Percentiles rank a stretch among this genome's conserved stretches.
Evolutionary conservation across 2,113 vertebrate genomes (phyloP).

Genomic region (Rhynchomys soricoides): DNA sequence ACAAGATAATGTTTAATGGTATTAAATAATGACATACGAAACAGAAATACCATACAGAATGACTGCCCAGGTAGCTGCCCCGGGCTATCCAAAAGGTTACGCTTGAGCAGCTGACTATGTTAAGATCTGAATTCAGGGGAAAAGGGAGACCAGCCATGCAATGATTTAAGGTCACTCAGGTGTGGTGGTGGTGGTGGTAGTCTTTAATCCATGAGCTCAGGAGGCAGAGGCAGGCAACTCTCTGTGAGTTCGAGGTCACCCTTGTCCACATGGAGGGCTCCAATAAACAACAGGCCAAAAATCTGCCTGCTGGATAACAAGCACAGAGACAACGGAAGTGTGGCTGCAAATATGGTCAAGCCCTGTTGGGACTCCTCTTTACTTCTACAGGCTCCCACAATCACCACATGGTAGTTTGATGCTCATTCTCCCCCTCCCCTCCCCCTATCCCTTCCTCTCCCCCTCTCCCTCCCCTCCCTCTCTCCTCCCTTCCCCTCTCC

Average conservation of each 20-base stretch:
- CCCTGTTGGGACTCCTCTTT: background rate
- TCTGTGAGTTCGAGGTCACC: background rate
- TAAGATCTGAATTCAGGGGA: background rate
- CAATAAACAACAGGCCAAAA: background rate
- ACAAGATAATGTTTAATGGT: background rate
- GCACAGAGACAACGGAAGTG: background rate
- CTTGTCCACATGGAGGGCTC: no score
- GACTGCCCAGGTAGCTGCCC: background rate
- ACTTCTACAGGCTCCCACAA: background rate
- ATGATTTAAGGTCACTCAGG: background rate
- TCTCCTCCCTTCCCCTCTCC: no score
- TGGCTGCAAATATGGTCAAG: background rate
- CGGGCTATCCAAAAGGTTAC: background rate
- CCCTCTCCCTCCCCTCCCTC: background rate
- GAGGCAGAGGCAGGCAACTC: background rate
- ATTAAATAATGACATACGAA: background rate
- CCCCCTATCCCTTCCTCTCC: background rate
- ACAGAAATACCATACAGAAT: background rate
- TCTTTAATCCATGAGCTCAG: background rate
- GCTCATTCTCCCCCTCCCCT: background rate
- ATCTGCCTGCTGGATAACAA: background rate
- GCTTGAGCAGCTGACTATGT: background rate
- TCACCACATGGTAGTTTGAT: background rate
- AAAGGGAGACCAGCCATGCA: background rate
- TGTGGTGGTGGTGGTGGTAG: no score